A percentile compares a stretch with the other conserved stretches of the same genome.
Evolutionary conservation across 2,113 vertebrate species (phyloP).

Genomic region (Pandion haliaetus): DNA sequence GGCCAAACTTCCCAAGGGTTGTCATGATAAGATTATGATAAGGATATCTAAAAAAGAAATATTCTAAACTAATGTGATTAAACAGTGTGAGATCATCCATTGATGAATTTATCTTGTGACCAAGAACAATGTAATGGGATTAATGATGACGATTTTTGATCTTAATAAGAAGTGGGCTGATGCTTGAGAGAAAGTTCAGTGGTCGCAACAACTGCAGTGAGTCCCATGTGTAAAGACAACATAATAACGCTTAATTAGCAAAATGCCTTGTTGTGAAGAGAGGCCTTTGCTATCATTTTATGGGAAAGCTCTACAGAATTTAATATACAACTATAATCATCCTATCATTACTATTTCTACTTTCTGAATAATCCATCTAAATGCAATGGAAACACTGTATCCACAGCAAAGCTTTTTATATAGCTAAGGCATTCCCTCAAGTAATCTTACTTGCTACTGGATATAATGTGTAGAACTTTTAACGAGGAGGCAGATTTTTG

Average conservation of each 20-base stretch:
- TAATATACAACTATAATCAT: background rate
- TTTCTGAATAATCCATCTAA: background rate
- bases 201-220: background rate
- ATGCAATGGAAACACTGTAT: background rate
- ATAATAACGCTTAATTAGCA: background rate
- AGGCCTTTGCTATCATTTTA: background rate
- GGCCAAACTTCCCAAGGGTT: background rate
- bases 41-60: background rate
- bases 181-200: background rate
- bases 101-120: background rate
- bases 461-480: background rate
- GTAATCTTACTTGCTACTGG: background rate
- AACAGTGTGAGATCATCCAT: background rate
- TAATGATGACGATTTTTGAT: constrained; percentile 13
- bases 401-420: background rate
- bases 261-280: background rate
- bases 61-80: constrained; percentile 19
- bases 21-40: background rate
- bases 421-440: background rate
- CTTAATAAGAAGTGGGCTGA: background rate
- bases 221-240: background rate
- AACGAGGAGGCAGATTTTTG: background rate
- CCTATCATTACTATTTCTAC: background rate
- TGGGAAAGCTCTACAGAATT: background rate
- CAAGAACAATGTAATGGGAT: constrained; percentile 18